A percentile compares a stretch with the other conserved stretches of the same genome.
Evolutionary conservation across 64 coral and sea anemone species (phyloP).

Genomic region (Astreopora myriophthalma): DNA sequence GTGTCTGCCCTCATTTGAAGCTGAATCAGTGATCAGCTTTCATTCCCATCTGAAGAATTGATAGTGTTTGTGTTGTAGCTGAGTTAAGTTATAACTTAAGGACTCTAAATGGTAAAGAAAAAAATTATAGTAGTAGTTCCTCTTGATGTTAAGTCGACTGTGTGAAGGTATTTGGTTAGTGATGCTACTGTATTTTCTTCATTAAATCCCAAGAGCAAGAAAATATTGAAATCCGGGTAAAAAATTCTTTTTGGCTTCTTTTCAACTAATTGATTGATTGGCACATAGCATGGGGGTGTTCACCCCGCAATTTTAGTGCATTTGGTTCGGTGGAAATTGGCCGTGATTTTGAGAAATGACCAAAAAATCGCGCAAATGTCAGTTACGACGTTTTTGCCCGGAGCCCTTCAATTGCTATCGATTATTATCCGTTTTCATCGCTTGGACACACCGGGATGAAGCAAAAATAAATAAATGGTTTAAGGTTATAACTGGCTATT

Average conservation of each 20-base stretch:
- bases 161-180: background rate
- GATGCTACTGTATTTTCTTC: background rate
- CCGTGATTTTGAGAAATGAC: too few relatives aligned
- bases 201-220: background rate
- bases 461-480: too few relatives aligned
- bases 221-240: too few relatives aligned
- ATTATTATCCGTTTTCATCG: background rate
- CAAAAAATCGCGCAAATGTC: too few relatives aligned
- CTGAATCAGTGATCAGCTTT: slow-evolving; percentile 43
- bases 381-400: too few relatives aligned
- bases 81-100: slow-evolving; percentile 6
- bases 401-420: background rate
- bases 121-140: slow-evolving; percentile 48
- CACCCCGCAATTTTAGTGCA: too few relatives aligned
- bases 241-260: background rate
- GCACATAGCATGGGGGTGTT: too few relatives aligned
- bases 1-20: slow-evolving; percentile 49
- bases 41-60: slow-evolving; percentile 60
- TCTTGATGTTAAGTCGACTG: slow-evolving; percentile 11
- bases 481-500: background rate
- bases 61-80: slow-evolving; percentile 48
- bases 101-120: slow-evolving; percentile 58
- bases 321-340: too few relatives aligned
- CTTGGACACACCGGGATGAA: background rate
- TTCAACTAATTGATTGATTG: too few relatives aligned